Percentiles rank a stretch among this genome's conserved stretches.
Conservation (phyloP, 2,797 vertebrate genomes). For the Knipowitschia caucasica region DNA sequence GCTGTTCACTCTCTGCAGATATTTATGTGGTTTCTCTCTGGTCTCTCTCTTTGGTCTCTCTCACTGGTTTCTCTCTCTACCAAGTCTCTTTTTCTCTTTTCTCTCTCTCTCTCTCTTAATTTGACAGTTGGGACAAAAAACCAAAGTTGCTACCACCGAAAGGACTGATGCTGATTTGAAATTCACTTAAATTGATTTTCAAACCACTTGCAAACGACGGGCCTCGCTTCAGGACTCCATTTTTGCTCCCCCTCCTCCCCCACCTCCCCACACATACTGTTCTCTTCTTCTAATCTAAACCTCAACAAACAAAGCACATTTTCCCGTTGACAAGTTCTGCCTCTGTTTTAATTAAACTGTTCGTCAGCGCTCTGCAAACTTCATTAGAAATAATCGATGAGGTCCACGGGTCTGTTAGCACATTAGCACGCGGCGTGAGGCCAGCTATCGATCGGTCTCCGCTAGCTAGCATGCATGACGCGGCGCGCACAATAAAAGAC, state of each 20-base stretch:
- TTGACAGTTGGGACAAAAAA: not conserved
- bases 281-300: not conserved
- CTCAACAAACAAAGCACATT: not conserved
- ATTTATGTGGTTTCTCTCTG: no score
- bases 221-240: not conserved
- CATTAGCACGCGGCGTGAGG: slow-evolving; percentile 26
- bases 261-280: not conserved
- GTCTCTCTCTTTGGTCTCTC: no score
- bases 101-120: no score
- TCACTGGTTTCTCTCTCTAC: no score
- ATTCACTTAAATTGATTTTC: slow-evolving; percentile 1
- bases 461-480: slow-evolving; percentile 19
- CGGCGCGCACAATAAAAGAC: slow-evolving; percentile 58
- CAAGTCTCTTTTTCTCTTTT: no score
- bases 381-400: slow-evolving; percentile 33
- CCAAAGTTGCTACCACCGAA: not conserved
- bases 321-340: not conserved
- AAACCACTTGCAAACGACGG: not conserved
- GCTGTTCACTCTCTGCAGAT: no score
- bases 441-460: slow-evolving; percentile 55
- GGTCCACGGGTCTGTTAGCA: slow-evolving; percentile 2
- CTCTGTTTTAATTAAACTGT: slow-evolving; percentile 37
- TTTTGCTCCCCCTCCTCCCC: not conserved
- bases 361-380: slow-evolving; percentile 1
- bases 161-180: not conserved